Conservation (phyloP, 1,140 invertebrate genomes). For the Helicorthomorpha holstii region DNA sequence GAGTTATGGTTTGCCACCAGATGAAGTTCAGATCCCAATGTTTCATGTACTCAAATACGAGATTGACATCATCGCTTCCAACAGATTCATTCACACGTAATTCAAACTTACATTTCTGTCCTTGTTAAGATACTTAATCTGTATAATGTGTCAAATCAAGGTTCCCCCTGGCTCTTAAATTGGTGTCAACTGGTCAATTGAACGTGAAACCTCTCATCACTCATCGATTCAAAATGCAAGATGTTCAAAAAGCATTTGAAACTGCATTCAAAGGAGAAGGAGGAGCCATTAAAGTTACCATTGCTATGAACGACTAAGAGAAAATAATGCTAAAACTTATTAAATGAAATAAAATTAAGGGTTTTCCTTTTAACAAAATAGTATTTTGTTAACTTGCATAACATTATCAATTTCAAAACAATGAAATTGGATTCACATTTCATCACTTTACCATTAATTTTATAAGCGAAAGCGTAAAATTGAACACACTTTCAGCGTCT, state of each 20-base stretch:
- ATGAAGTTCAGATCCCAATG: constrained; percentile 62
- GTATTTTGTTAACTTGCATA: too few species aligned
- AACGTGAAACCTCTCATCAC: constrained; percentile 79
- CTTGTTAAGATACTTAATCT: not conserved
- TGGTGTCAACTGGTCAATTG: constrained; percentile 64
- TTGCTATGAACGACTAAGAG: too few species aligned
- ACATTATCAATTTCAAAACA: too few species aligned
- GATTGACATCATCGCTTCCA: constrained; percentile 78
- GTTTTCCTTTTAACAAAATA: too few species aligned
- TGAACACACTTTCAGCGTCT: too few species aligned
- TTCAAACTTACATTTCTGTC: not conserved
- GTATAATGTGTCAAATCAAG: too few species aligned
- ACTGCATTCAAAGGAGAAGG: constrained; percentile 46
- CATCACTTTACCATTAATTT: too few species aligned
- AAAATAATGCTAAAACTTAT: too few species aligned
- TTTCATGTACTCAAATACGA: constrained; percentile 60
- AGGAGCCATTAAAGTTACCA: constrained; percentile 81
- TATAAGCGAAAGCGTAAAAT: too few species aligned
- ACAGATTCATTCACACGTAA: constrained; percentile 45
- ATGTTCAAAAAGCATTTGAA: constrained; percentile 72
- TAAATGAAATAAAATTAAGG: too few species aligned
- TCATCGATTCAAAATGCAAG: constrained; percentile 70
- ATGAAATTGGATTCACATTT: too few species aligned
- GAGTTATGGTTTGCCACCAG: constrained; percentile 65
- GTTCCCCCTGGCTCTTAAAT: constrained; percentile 64